Evolutionary conservation across 2,113 vertebrate species (phyloP), one percentile per base, ranked within the genome.

Genomic region (Synodontis membranacea): DNA sequence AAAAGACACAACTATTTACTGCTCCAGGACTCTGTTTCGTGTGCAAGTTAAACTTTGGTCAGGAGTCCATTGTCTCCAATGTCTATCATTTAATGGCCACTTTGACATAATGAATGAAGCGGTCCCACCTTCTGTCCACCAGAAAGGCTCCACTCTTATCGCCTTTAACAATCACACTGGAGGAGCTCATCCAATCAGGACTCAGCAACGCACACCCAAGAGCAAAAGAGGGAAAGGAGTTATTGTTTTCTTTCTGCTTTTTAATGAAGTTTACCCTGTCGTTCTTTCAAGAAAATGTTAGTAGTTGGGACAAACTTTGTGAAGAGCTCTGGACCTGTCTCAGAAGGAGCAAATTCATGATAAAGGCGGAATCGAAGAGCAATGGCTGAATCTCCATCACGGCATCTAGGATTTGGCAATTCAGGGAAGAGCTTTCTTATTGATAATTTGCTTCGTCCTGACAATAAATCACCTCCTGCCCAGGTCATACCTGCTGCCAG

Each of bases 391-490:
- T 92, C 93, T 86, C 93, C 96, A 28, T 94, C 95, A 76, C 91
- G 89, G 90, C 92, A 91, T 91, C 95, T 87, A 0, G 97, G 96
- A 46, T 97, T 96, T 21, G 97, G 97, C 64, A 95, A 84, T 91
- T 94, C 96, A 39, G 97, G 97, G 84, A 97, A 96, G 94, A 97
- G 97, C 93, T 99, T 99, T 92, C 95, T 98, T 56, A 98, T 98
- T 48, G 97, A 99, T 90, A 97, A 98, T 93, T 93, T 98, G 90
- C 94, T 98, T 91, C 93, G 95, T n/a, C 92, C 91, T 11, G 93
- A 94, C 12, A 93, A 44, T 78, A 85, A 94, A 48, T 92, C 94
- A 58, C 91, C 94, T 48, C 89, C 92, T n/a, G 89, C 79, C 39
- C 85, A 86, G 39, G 58, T 89, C 28, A 86, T 91, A 66, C 92